Percentiles rank a stretch among this genome's conserved stretches.
Conservation (phyloP, 2,113 vertebrate species). For the Terrapene triunguis region DNA sequence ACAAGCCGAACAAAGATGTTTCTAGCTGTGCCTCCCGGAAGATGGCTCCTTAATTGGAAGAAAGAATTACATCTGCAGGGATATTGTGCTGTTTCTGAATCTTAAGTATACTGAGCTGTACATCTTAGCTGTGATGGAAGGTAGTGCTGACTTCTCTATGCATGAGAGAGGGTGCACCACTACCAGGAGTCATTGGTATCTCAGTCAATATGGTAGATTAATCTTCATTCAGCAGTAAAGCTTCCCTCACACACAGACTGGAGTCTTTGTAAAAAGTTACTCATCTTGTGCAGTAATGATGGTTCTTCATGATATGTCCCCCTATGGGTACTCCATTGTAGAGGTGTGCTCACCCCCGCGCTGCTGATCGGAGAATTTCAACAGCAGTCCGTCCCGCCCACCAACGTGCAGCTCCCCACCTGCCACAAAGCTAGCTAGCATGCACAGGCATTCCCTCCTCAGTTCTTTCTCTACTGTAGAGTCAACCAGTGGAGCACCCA, state of each 20-base stretch:
- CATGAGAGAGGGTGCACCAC: neutral
- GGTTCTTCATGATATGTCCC: too few species aligned
- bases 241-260: slow-evolving; percentile 41
- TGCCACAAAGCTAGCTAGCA: too few species aligned
- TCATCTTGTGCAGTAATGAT: too few species aligned
- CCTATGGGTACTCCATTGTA: too few species aligned
- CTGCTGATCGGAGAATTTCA: too few species aligned
- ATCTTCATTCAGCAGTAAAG: neutral
- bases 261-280: neutral
- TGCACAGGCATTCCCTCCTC: too few species aligned
- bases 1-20: neutral
- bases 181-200: neutral
- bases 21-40: neutral
- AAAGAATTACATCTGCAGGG: neutral
- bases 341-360: too few species aligned
- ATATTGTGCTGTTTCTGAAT: neutral
- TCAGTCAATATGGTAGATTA: neutral
- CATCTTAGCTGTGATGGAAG: neutral
- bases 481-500: too few species aligned
- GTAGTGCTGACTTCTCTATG: neutral
- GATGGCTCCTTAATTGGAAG: neutral
- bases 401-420: too few species aligned
- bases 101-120: neutral
- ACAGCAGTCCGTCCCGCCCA: too few species aligned
- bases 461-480: too few species aligned